Evolutionary conservation across 2,888 invertebrate genomes (phyloP).

Genomic region (Caenorhabditis becei): DNA sequence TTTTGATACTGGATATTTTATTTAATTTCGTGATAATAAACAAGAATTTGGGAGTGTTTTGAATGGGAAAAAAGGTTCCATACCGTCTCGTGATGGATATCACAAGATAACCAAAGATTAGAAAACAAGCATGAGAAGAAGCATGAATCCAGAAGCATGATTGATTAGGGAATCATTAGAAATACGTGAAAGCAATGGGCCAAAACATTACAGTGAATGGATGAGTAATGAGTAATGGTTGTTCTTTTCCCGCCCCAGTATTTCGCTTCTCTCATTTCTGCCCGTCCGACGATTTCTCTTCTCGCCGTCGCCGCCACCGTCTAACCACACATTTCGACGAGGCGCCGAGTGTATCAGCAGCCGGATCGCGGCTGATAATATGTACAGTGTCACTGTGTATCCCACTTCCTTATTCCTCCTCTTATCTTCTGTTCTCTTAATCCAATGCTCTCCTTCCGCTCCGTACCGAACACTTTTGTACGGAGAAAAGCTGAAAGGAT

Average conservation of each 20-base stretch:
- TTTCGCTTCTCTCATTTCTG: conserved; percentile 53
- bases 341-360: conserved; percentile 57
- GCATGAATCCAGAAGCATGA: conserved; percentile 13
- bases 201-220: conserved; percentile 56
- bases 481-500: conserved; percentile 72
- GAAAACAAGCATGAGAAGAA: neutral
- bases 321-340: conserved; percentile 56
- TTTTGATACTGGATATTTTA: no score
- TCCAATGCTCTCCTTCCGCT: conserved; percentile 1
- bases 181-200: conserved; percentile 11
- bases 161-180: conserved; percentile 30
- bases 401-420: conserved; percentile 6
- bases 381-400: conserved; percentile 39
- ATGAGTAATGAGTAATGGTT: conserved; percentile 60
- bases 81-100: neutral
- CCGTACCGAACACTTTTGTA: conserved; percentile 66
- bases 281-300: conserved; percentile 45
- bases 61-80: neutral
- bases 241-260: conserved; percentile 59
- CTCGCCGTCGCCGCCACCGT: conserved; percentile 49
- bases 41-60: no score
- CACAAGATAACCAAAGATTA: conserved; percentile 19
- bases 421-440: neutral
- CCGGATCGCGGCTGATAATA: conserved; percentile 60
- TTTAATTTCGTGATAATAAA: no score